phyloP scores from a whole-genome alignment of 2,888 invertebrate genomes.

The Alsophila aescularia region DNA sequence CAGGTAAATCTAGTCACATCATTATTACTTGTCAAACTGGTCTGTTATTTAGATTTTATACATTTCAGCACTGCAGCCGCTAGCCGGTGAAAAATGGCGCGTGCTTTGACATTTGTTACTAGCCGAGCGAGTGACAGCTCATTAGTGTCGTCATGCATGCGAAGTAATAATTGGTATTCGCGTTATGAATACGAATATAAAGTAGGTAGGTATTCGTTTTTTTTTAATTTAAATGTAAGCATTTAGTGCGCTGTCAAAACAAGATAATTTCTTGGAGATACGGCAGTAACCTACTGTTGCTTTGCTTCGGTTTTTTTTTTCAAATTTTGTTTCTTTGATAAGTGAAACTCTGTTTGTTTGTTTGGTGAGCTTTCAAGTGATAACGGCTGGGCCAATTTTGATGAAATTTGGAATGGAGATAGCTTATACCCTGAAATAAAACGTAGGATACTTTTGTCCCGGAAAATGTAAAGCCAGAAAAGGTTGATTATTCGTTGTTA shows the following conservation, averaged over 20 bases:
- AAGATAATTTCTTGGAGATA: background rate
- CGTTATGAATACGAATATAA: slow-evolving; percentile 30
- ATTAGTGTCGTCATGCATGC: slow-evolving; percentile 43
- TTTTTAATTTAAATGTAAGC: background rate
- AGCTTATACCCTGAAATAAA: too few species aligned
- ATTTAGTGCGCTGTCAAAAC: too few species aligned
- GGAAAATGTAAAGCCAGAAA: too few species aligned
- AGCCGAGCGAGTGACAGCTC: slow-evolving; percentile 50
- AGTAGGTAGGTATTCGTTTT: slow-evolving; percentile 12
- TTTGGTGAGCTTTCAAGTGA: too few species aligned
- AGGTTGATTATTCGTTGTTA: too few species aligned
- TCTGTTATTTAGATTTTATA: slow-evolving; percentile 41
- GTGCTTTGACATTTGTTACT: slow-evolving; percentile 49
- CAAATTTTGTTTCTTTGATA: too few species aligned
- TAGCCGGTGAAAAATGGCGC: slow-evolving; percentile 49
- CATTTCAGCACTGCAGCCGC: slow-evolving; percentile 33
- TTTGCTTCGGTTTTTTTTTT: background rate
- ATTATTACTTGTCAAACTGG: slow-evolving; percentile 33
- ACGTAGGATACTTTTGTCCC: too few species aligned
- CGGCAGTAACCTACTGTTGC: background rate
- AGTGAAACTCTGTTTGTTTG: too few species aligned
- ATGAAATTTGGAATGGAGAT: too few species aligned
- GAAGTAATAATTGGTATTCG: slow-evolving; percentile 35
- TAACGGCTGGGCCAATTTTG: too few species aligned
- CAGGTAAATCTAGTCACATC: slow-evolving; percentile 22